phyloP scores from a whole-genome alignment of 2,888 invertebrate species.

The Ditylenchus weischeri region DNA sequence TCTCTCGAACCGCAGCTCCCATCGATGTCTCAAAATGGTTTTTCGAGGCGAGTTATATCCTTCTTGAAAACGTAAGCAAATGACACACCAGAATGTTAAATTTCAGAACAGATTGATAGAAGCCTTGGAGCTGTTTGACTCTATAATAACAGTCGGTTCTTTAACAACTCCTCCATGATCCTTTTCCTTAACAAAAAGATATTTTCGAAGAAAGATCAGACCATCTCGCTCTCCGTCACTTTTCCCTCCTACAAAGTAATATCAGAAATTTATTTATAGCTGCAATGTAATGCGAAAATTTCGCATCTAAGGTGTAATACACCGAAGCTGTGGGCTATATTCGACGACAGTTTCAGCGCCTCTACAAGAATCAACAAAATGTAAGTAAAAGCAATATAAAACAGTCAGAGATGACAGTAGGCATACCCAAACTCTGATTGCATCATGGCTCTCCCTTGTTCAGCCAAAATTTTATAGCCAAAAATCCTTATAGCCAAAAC shows the following conservation, averaged over 20 bases:
- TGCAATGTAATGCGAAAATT: slow-evolving; percentile 15
- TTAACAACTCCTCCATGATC: slow-evolving; percentile 48
- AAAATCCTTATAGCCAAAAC: too few relatives aligned
- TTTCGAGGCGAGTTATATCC: too few relatives aligned
- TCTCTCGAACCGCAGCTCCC: too few relatives aligned
- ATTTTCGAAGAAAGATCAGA: slow-evolving; percentile 51
- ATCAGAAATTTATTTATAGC: background rate
- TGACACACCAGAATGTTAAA: background rate
- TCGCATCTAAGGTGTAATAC: slow-evolving; percentile 38
- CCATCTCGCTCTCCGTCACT: slow-evolving; percentile 34
- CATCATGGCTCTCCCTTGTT: too few relatives aligned
- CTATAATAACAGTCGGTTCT: slow-evolving; percentile 41
- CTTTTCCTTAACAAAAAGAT: slow-evolving; percentile 56
- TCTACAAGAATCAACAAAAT: slow-evolving; percentile 33
- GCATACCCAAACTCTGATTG: too few relatives aligned
- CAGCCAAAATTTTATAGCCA: too few relatives aligned
- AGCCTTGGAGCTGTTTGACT: slow-evolving; percentile 46
- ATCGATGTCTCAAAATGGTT: too few relatives aligned
- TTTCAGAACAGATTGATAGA: slow-evolving; percentile 54
- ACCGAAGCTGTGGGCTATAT: slow-evolving; percentile 39
- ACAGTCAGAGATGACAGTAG: too few relatives aligned
- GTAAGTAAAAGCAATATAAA: slow-evolving; percentile 33
- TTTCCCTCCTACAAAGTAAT: slow-evolving; percentile 43
- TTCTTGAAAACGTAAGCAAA: slow-evolving; percentile 3
- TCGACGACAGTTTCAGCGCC: slow-evolving; percentile 33